Evolutionary conservation across 2,797 vertebrate species (phyloP).

Genomic region (Oreochromis mossambicus): DNA sequence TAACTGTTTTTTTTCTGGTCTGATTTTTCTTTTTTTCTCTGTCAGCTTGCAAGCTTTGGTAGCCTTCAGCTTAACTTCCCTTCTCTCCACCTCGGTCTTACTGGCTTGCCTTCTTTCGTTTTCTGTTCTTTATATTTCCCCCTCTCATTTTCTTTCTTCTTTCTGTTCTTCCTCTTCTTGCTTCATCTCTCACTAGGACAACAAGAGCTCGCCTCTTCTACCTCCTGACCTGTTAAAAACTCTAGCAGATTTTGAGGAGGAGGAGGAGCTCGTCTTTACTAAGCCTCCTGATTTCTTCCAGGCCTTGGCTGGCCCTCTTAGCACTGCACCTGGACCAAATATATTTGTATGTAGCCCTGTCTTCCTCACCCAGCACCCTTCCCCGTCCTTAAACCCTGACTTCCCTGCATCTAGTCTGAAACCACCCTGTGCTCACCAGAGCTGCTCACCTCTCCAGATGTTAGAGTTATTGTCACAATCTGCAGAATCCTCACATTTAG

Average conservation of each 20-base stretch:
- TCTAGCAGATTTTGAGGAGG: constrained; percentile 98
- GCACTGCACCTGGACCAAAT: constrained; percentile 94
- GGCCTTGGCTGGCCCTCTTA: constrained; percentile 94
- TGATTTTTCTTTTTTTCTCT: not conserved
- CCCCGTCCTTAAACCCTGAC: not conserved
- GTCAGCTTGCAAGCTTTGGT: not conserved
- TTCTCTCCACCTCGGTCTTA: constrained; percentile 27
- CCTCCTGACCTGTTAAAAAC: constrained; percentile 99
- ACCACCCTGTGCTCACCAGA: not conserved
- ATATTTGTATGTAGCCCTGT: constrained; percentile 97
- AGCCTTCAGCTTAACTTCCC: constrained; percentile 4
- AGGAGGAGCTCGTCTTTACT: constrained; percentile 98
- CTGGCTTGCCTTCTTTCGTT: constrained; percentile 34
- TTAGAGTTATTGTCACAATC: not conserved
- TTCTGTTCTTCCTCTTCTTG: constrained; percentile 4
- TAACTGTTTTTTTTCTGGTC: not conserved
- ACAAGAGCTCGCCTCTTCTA: constrained; percentile 97
- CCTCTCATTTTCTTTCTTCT: not conserved
- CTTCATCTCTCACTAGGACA: constrained; percentile 81
- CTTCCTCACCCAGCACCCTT: constrained; percentile 11
- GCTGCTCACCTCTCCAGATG: not conserved
- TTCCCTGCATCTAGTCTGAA: not conserved
- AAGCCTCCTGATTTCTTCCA: constrained; percentile 99
- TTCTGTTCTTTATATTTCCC: not conserved
- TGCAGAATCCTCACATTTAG: not conserved